A percentile compares a stretch with the other conserved stretches of the same genome.
Conservation (phyloP, 1,140 invertebrate species). For the Zeugodacus cucurbitae region DNA sequence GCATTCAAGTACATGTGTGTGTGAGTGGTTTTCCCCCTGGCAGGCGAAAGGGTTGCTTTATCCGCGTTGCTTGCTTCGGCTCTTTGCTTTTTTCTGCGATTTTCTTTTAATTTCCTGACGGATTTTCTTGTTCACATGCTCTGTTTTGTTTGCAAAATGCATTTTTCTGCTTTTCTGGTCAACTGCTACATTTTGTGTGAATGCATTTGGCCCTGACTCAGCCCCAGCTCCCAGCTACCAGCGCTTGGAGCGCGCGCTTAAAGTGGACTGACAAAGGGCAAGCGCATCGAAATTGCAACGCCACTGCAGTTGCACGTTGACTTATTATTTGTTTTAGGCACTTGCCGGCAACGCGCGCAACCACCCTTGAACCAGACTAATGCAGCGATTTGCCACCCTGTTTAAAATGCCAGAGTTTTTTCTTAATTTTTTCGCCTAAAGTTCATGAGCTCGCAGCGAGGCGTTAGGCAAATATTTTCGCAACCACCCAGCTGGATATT, state of each 20-base stretch:
- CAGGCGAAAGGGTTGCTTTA: not conserved
- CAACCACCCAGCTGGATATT: not conserved
- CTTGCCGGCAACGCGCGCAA: not conserved
- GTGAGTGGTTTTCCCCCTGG: not conserved
- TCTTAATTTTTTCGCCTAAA: not conserved
- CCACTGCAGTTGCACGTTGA: not conserved
- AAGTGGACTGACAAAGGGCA: conserved; percentile 1
- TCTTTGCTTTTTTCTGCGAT: not conserved
- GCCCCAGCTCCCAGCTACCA: too few relatives aligned
- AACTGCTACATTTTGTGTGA: conserved; percentile 26
- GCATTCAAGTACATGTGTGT: not conserved
- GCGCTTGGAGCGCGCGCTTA: not conserved
- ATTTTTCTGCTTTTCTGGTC: not conserved
- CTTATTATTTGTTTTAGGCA: conserved; percentile 31
- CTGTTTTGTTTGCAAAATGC: not conserved
- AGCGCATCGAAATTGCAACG: conserved; percentile 14
- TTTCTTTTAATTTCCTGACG: conserved; percentile 23
- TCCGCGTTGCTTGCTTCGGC: not conserved
- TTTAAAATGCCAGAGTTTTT: not conserved
- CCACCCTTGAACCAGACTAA: not conserved
- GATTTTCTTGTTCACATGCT: not conserved
- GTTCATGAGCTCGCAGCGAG: not conserved
- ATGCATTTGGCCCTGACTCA: not conserved
- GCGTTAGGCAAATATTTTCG: conserved; percentile 31
- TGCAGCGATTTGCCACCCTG: not conserved